phyloP scores from a whole-genome alignment of 2,888 invertebrate genomes.

The Lepetodrilus schrolli region DNA sequence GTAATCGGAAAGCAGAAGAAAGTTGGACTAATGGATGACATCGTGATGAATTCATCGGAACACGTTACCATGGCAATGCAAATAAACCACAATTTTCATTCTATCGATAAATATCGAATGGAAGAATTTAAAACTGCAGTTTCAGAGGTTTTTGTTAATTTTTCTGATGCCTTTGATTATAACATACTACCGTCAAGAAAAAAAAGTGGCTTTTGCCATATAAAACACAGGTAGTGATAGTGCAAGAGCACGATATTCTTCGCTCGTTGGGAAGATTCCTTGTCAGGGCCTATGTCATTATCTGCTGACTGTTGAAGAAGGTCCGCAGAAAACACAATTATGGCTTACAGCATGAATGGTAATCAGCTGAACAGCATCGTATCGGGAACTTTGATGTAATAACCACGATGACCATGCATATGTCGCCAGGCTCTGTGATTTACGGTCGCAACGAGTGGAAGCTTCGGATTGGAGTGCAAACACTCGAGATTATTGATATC shows the following conservation, averaged over 20 bases:
- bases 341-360: background rate
- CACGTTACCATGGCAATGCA: background rate
- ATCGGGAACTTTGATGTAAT: too few relatives aligned
- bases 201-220: background rate
- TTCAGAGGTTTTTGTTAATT: background rate
- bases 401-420: too few relatives aligned
- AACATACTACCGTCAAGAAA: background rate
- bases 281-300: background rate
- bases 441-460: too few relatives aligned
- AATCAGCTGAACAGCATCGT: too few relatives aligned
- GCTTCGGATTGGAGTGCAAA: too few relatives aligned
- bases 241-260: background rate
- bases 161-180: background rate
- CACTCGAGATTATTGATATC: too few relatives aligned
- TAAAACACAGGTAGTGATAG: background rate
- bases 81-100: slow-evolving; percentile 7
- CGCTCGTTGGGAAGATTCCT: background rate
- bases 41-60: background rate
- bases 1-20: slow-evolving; percentile 14
- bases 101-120: background rate
- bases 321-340: slow-evolving; percentile 5
- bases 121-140: background rate
- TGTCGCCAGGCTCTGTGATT: too few relatives aligned
- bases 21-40: background rate
- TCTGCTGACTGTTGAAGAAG: background rate